Conservation (phyloP, 2,888 invertebrate genomes). For the Lutraria lutraria region DNA sequence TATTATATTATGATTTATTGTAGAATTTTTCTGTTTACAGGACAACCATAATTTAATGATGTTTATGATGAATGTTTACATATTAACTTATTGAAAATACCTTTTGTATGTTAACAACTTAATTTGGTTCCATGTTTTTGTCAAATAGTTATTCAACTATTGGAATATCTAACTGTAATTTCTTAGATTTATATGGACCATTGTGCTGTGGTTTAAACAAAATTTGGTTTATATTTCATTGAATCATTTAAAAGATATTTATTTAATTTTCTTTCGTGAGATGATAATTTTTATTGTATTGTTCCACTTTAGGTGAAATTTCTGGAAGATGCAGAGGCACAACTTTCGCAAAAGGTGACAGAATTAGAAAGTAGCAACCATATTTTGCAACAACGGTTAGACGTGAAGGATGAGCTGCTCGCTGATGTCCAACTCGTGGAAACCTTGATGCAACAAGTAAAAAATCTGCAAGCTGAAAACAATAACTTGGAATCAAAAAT, state of each 20-base stretch:
- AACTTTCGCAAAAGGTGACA: constrained; percentile 75
- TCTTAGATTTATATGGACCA: no score
- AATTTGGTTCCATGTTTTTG: no score
- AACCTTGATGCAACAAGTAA: constrained; percentile 76
- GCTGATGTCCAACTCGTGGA: constrained; percentile 72
- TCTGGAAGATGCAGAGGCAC: constrained; percentile 78
- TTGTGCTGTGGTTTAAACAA: background rate
- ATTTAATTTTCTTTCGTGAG: background rate
- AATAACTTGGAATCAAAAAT: constrained; percentile 74
- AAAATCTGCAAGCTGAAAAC: constrained; percentile 76
- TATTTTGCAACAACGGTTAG: constrained; percentile 77
- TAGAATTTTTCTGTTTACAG: no score
- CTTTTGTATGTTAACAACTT: no score
- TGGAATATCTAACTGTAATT: no score
- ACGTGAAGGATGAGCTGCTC: constrained; percentile 74
- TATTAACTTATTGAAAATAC: no score
- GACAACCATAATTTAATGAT: no score
- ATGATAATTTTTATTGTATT: background rate
- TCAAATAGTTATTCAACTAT: no score
- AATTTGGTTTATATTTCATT: background rate
- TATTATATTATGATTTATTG: no score
- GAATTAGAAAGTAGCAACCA: constrained; percentile 79
- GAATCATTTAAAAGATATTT: background rate
- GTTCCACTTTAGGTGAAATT: constrained; percentile 77
- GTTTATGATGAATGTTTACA: no score